Conservation (phyloP, 2,113 vertebrate genomes). For the Neofelis nebulosa region DNA sequence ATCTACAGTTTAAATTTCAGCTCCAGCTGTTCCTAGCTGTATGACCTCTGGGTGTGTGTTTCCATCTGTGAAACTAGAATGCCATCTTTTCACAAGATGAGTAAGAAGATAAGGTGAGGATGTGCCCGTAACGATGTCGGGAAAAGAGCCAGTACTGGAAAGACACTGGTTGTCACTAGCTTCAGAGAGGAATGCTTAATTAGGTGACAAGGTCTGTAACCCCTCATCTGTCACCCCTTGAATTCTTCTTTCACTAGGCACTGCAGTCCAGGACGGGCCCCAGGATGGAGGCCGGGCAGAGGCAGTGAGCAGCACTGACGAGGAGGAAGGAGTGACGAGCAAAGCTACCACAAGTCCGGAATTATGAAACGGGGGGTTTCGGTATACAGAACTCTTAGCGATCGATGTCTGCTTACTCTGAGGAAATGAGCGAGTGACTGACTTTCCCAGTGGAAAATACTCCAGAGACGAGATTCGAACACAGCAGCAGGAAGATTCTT, state of each 20-base stretch:
- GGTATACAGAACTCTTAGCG: background rate
- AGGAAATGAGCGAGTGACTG: background rate
- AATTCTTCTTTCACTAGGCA: background rate
- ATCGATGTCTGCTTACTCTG: background rate
- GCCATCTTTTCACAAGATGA: background rate
- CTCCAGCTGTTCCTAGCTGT: background rate
- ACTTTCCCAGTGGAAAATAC: background rate
- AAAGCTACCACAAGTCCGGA: background rate
- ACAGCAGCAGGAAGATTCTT: no score
- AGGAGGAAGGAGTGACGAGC: background rate
- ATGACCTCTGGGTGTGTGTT: background rate
- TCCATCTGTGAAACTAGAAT: background rate
- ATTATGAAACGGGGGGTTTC: rapidly evolving
- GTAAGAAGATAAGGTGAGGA: background rate
- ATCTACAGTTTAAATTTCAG: background rate
- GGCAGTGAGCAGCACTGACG: background rate
- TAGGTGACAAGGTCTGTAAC: background rate
- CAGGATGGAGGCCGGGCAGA: background rate
- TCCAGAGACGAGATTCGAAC: background rate
- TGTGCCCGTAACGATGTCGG: background rate
- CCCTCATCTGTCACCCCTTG: background rate
- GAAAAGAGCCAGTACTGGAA: background rate
- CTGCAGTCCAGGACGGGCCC: rapidly evolving
- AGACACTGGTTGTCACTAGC: background rate
- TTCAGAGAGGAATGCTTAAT: background rate